phyloP scores from a whole-genome alignment of 2,113 vertebrate species.

The Dicentrarchus labrax region DNA sequence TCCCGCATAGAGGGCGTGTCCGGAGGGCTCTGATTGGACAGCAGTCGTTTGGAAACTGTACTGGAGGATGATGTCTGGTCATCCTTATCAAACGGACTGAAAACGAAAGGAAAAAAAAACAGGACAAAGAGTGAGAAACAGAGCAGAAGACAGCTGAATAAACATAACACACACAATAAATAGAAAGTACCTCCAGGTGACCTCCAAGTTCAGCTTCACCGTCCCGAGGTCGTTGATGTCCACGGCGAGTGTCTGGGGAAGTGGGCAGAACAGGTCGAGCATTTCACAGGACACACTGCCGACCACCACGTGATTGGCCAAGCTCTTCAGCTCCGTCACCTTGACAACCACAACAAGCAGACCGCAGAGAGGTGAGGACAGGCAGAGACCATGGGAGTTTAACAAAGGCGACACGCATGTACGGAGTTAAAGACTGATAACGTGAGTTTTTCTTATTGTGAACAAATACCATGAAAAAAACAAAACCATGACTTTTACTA shows the following conservation, averaged over 20 bases:
- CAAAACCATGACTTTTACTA: not conserved
- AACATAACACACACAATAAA: not conserved
- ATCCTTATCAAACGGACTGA: slow-evolving; percentile 97
- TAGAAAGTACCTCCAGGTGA: slow-evolving; percentile 93
- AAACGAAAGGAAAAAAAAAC: not conserved
- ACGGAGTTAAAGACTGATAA: not conserved
- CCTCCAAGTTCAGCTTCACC: slow-evolving; percentile 97
- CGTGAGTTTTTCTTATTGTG: not conserved
- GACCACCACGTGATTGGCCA: slow-evolving; percentile 97
- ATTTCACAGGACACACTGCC: slow-evolving; percentile 98
- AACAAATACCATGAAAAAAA: not conserved
- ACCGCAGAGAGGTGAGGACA: slow-evolving; percentile 9
- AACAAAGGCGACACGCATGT: not conserved
- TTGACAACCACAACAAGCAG: slow-evolving; percentile 73
- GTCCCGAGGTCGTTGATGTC: slow-evolving; percentile 98
- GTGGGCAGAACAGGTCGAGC: slow-evolving; percentile 95
- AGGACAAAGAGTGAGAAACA: not conserved
- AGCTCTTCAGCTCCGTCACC: slow-evolving; percentile 97
- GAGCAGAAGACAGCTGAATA: not conserved
- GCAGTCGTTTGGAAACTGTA: slow-evolving; percentile 94
- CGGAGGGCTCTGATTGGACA: slow-evolving; percentile 97
- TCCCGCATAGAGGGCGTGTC: slow-evolving; percentile 97
- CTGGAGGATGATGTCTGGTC: slow-evolving; percentile 93
- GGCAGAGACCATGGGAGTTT: not conserved
- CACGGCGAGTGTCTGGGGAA: slow-evolving; percentile 97